These are phyloP conservation scores for Pseudomugil tenellus DNA, from an alignment of 2,797 vertebrate species.

Conservation along the genomic window DNA sequence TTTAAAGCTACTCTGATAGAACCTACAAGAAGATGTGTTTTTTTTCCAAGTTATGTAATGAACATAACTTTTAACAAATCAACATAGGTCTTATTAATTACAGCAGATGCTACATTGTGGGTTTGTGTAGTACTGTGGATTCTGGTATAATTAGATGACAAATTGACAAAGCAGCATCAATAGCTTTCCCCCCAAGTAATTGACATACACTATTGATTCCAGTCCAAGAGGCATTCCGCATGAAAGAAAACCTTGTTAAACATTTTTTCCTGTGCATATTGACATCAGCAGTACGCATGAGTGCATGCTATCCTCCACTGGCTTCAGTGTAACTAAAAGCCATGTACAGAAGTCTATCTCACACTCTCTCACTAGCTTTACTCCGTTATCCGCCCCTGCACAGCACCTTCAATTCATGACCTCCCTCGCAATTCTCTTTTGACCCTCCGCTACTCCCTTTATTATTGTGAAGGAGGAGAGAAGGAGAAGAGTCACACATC, in stretches of 20 bases:
- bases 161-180: constrained; percentile 57
- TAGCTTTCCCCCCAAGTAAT: constrained; percentile 38
- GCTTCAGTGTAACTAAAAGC: constrained; percentile 33
- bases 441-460: constrained; percentile 15
- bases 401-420: constrained; percentile 26
- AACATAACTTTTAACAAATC: constrained; percentile 1
- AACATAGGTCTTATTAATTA: constrained; percentile 32
- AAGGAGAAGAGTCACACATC: constrained; percentile 5
- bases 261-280: constrained; percentile 36
- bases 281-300: constrained; percentile 34
- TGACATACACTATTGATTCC: constrained; percentile 56
- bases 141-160: constrained; percentile 53
- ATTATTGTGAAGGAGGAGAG: constrained; percentile 14
- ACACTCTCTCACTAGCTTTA: not conserved
- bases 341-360: constrained; percentile 17
- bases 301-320: constrained; percentile 1
- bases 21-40: too few species aligned
- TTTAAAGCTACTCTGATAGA: too few species aligned
- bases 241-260: constrained; percentile 67
- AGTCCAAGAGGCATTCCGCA: constrained; percentile 46
- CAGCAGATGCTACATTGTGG: not conserved
- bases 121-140: constrained; percentile 21
- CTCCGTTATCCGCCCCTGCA: not conserved
- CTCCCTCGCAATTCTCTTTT: constrained; percentile 6
- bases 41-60: not conserved